Conservation (phyloP, 2,888 invertebrate genomes). For the Anticlea derivata region DNA sequence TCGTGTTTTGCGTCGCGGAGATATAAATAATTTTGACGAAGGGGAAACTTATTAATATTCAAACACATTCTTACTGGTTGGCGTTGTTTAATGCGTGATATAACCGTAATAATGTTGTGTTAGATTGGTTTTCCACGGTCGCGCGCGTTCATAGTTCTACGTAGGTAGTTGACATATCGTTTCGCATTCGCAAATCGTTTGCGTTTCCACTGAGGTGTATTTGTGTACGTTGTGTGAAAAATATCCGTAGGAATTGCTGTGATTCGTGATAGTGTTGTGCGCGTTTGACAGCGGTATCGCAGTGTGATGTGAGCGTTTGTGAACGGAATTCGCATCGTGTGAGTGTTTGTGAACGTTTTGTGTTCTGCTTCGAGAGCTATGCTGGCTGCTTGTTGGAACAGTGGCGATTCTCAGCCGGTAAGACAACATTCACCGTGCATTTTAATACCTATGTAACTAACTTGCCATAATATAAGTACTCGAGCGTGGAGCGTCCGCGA, state of each 20-base stretch:
- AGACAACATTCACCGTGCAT: slow-evolving; percentile 23
- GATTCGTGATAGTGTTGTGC: slow-evolving; percentile 44
- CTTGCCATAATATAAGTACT: too few species aligned
- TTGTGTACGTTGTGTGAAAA: slow-evolving; percentile 72
- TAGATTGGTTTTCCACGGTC: slow-evolving; percentile 30
- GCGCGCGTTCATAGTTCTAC: slow-evolving; percentile 58
- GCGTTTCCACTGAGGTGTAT: slow-evolving; percentile 61
- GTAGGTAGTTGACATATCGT: slow-evolving; percentile 72
- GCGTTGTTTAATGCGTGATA: slow-evolving; percentile 25
- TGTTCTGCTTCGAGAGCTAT: slow-evolving; percentile 54
- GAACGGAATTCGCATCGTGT: slow-evolving; percentile 33
- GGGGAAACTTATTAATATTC: slow-evolving; percentile 44
- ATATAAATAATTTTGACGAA: slow-evolving; percentile 38
- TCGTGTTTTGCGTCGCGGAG: slow-evolving; percentile 34
- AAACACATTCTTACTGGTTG: slow-evolving; percentile 25
- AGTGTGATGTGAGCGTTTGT: slow-evolving; percentile 49
- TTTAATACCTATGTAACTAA: too few species aligned
- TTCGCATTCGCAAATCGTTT: slow-evolving; percentile 77
- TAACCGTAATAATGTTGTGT: slow-evolving; percentile 18
- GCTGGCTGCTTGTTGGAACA: slow-evolving; percentile 48
- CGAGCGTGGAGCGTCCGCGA: too few species aligned
- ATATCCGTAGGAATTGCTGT: slow-evolving; percentile 51
- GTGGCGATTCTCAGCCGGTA: slow-evolving; percentile 49
- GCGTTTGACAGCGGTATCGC: slow-evolving; percentile 43
- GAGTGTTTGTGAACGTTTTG: slow-evolving; percentile 52